Evolutionary conservation across 2,888 invertebrate genomes (phyloP).

Genomic region (Enchytraeus crypticus): DNA sequence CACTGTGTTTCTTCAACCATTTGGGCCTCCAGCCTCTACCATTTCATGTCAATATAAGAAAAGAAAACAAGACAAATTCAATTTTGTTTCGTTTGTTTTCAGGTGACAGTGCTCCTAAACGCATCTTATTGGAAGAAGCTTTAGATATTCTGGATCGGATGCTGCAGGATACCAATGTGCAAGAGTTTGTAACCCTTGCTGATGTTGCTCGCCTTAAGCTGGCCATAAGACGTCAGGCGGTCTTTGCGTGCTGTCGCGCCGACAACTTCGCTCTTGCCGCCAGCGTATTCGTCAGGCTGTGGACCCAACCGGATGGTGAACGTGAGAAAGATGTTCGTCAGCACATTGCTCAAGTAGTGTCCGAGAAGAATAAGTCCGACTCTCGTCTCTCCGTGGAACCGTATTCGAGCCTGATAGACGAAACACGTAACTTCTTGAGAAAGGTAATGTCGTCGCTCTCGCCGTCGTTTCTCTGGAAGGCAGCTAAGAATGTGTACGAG

Average conservation of each 20-base stretch:
- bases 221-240: neutral
- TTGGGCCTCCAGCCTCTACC: too few species aligned
- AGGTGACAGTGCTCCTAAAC: too few species aligned
- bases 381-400: neutral
- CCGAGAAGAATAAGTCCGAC: neutral
- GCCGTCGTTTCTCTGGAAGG: neutral
- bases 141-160: neutral
- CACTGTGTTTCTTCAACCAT: too few species aligned
- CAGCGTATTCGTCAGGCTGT: neutral
- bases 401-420: neutral
- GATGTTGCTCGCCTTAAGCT: neutral
- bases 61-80: too few species aligned
- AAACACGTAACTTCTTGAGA: neutral
- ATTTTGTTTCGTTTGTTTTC: too few species aligned
- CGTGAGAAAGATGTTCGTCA: neutral
- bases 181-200: neutral
- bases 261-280: neutral
- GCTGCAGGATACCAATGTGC: neutral
- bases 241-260: neutral
- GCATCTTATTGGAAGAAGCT: neutral
- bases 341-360: neutral
- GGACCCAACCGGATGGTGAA: neutral
- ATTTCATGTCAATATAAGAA: too few species aligned
- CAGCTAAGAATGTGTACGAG: neutral
- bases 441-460: neutral